Evolutionary conservation across 2,888 invertebrate species (phyloP).

Genomic region (Sturmia bella): DNA sequence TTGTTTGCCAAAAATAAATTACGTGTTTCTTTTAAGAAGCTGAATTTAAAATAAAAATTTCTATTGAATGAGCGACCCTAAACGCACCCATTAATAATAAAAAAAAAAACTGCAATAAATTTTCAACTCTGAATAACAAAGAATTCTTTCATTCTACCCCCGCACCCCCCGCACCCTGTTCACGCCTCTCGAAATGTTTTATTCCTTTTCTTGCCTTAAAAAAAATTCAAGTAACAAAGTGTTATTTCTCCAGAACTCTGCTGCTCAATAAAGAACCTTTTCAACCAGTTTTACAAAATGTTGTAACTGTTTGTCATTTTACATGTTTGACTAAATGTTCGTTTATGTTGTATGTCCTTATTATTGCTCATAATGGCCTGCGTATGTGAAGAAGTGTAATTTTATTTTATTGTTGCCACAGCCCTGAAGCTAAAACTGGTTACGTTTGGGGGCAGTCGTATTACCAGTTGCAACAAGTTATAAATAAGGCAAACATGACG

Average conservation of each 20-base stretch:
- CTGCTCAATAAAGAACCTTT: conserved; percentile 13
- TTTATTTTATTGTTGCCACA: conserved; percentile 38
- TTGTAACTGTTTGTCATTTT: conserved; percentile 29
- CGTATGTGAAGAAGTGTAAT: conserved; percentile 42
- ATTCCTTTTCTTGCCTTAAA: neutral
- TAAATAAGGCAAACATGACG: too few species aligned
- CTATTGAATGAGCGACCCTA: neutral
- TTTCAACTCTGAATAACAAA: too few species aligned
- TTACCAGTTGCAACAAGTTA: too few species aligned
- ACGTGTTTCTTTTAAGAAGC: too few species aligned
- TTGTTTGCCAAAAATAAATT: too few species aligned
- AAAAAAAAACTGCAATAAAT: neutral
- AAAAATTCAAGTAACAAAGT: neutral
- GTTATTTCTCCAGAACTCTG: conserved; percentile 7
- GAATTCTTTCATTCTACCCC: too few species aligned
- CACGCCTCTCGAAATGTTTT: neutral
- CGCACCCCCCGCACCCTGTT: neutral
- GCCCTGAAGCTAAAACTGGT: too few species aligned
- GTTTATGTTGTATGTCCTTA: conserved; percentile 4
- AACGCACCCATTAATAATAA: neutral
- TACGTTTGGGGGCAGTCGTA: too few species aligned
- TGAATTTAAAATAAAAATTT: neutral
- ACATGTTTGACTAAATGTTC: conserved; percentile 47
- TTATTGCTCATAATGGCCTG: conserved; percentile 33
- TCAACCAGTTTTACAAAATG: conserved; percentile 2